Conservation (phyloP, 2,888 invertebrate genomes). For the Gnatocerus cornutus region DNA sequence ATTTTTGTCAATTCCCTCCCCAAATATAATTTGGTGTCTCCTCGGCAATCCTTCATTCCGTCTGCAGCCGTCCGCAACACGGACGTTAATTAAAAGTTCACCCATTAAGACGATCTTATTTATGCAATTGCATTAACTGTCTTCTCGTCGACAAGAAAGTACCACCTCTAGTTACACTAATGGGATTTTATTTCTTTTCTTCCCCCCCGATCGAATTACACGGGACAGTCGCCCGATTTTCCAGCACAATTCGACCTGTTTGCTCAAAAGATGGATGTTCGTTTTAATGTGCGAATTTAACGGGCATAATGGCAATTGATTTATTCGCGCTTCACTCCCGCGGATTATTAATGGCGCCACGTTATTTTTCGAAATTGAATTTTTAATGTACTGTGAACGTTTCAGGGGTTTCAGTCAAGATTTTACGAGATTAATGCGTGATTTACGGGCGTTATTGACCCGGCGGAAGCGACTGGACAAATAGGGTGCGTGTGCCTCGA, state of each 20-base stretch:
- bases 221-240: slow-evolving; percentile 46
- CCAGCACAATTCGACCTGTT: slow-evolving; percentile 31
- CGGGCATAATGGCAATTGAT: slow-evolving; percentile 50
- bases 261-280: slow-evolving; percentile 47
- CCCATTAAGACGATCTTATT: slow-evolving; percentile 46
- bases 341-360: slow-evolving; percentile 48
- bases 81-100: slow-evolving; percentile 51
- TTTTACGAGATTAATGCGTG: slow-evolving; percentile 27
- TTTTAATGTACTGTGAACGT: slow-evolving; percentile 50
- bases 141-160: slow-evolving; percentile 38
- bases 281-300: slow-evolving; percentile 49
- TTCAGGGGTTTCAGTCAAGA: slow-evolving; percentile 30
- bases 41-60: slow-evolving; percentile 3
- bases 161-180: slow-evolving; percentile 50
- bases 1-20: slow-evolving; percentile 19
- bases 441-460: slow-evolving; percentile 22
- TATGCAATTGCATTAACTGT: slow-evolving; percentile 46
- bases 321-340: slow-evolving; percentile 43
- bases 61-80: slow-evolving; percentile 20
- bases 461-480: too few relatives aligned
- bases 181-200: slow-evolving; percentile 49
- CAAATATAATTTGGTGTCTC: slow-evolving; percentile 16
- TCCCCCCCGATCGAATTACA: slow-evolving; percentile 52
- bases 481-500: too few relatives aligned
- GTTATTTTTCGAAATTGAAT: slow-evolving; percentile 54